Evolutionary conservation across 2,888 invertebrate species (phyloP), one percentile per base, ranked within the genome.

Genomic region (Patella depressa): DNA sequence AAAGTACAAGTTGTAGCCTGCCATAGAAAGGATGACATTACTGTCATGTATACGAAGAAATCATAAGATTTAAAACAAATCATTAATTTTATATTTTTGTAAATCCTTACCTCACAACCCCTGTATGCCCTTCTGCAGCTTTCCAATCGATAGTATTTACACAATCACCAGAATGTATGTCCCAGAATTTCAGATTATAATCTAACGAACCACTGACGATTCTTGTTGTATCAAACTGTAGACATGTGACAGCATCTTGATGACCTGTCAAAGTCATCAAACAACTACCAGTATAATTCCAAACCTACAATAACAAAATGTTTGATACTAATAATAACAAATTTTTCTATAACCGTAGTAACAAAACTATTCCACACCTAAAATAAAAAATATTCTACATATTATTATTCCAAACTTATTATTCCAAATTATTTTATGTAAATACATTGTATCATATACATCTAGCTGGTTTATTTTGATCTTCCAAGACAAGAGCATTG

Each of bases 51-150:
- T 34, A 45, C 0, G 9, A 45, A 45, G 17, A 72, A 17, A n/a
- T 17, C 2, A 24, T 45, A 5, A 45, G 7, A 12, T 17, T 17
- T 15, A 17, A 9, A 29, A 24, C 65, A 72, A 45, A 72, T 45
- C 5, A 17, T 7, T 14, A 72, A 53, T 45, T 15, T n/a, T 19
- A 24, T 15, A 15, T n/a, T 53, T 45, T 17, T 24, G 14, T 17
- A 57, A 29, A 77, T 19, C 9, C 54, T 72, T 80, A 91, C 90
- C 92, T 88, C 53, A 93, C 91, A n/a, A 93, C 92, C 57, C 92
- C 92, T 55, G 93, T 93, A 85, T 93, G 93, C n/a, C 93, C 93
- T 84, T 93, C 93, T 15, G 92, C 92, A 72, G 91, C 92, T 88
- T 92, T 93, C 93, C 93, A 93, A 86, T 93, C 93, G 34, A 93